Percentiles rank a stretch among this genome's conserved stretches.
Evolutionary conservation across 1,140 invertebrate species (phyloP).

Genomic region (Metaphire vulgaris): DNA sequence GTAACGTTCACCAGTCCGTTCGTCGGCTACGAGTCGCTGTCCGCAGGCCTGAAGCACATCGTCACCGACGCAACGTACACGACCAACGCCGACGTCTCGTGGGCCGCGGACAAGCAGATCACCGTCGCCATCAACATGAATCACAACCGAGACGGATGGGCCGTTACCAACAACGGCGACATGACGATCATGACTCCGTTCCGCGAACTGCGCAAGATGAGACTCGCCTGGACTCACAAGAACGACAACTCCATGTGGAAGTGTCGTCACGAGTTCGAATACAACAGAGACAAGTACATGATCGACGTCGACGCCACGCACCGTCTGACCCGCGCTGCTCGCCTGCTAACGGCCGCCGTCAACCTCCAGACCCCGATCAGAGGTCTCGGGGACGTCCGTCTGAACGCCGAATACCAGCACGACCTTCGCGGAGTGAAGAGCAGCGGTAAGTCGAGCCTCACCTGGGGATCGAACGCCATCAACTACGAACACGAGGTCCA

Average conservation of each 20-base stretch:
- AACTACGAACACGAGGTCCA: not conserved
- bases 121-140: slow-evolving; percentile 7
- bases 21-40: slow-evolving; percentile 18
- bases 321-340: not conserved
- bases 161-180: slow-evolving; percentile 27
- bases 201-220: slow-evolving; percentile 20
- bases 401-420: slow-evolving; percentile 12
- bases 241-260: slow-evolving; percentile 11
- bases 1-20: slow-evolving; percentile 13
- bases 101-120: slow-evolving; percentile 17
- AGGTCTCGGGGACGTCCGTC: slow-evolving; percentile 1
- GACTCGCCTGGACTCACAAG: slow-evolving; percentile 25
- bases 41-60: slow-evolving; percentile 3
- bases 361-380: slow-evolving; percentile 1
- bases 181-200: slow-evolving; percentile 34
- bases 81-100: slow-evolving; percentile 21
- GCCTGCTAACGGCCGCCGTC: not conserved
- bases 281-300: not conserved
- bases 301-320: not conserved
- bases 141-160: slow-evolving; percentile 12
- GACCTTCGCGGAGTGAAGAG: not conserved
- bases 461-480: slow-evolving; percentile 3
- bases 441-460: not conserved
- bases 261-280: not conserved
- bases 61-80: not conserved